A percentile compares a stretch with the other conserved stretches of the same genome.
Evolutionary conservation across 2,113 vertebrate species (phyloP).

Genomic region (Dicerorhinus sumatrensis): DNA sequence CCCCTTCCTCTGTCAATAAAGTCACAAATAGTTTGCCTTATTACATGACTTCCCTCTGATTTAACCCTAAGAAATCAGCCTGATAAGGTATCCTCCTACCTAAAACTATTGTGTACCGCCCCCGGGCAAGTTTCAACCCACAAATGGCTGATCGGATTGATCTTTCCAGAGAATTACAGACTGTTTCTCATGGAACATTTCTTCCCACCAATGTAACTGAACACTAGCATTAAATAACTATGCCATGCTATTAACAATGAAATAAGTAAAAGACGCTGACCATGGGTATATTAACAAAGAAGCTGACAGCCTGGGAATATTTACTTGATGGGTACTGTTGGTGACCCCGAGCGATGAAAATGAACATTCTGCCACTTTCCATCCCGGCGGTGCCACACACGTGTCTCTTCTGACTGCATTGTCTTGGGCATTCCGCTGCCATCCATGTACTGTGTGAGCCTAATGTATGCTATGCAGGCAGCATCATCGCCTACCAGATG

Average conservation of each 20-base stretch:
- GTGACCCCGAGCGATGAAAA: conserved; percentile 97
- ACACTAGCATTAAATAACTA: background rate
- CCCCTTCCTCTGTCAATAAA: background rate
- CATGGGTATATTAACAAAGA: background rate
- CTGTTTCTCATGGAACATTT: background rate
- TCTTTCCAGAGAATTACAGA: background rate
- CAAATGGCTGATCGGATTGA: background rate
- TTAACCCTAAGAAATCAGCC: background rate
- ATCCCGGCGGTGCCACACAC: conserved; percentile 98
- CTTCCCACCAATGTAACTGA: background rate
- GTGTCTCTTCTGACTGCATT: conserved; percentile 97
- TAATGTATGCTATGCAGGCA: conserved; percentile 97
- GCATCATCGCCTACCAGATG: conserved; percentile 97
- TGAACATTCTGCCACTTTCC: conserved; percentile 99
- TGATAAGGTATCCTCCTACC: background rate
- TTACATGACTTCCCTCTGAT: background rate
- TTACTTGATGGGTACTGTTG: conserved; percentile 96
- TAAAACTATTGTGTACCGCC: background rate
- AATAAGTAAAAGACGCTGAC: background rate
- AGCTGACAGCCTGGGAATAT: conserved; percentile 4
- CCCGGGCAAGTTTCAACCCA: background rate
- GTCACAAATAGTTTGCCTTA: background rate
- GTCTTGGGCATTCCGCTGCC: conserved; percentile 93
- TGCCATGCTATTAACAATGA: background rate
- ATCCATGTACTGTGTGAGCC: conserved; percentile 97